Evolutionary conservation across 1,140 invertebrate genomes (phyloP), one percentile per base, ranked within the genome.

Genomic region (Camponotus vicinus): DNA sequence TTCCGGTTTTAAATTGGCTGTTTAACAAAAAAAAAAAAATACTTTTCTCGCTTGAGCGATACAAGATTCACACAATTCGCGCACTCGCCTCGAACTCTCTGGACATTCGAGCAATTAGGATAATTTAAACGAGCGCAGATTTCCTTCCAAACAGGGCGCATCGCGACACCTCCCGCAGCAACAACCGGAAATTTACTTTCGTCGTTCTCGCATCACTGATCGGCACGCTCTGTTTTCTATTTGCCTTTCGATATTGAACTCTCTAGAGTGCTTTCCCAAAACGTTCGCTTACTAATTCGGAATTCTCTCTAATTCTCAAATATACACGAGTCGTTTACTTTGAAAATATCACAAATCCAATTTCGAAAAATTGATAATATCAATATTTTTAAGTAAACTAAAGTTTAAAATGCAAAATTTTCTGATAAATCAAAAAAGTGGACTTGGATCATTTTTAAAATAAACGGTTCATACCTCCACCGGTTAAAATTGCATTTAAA

Each of bases 201-300:
- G 49, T 61, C 55, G 78, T 90, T 55, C 42, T 86, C 79, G 63
- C 67, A 66, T 40, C 66, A 67, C 63, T 63, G 66, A 73, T 88
- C 63, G 66, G 52, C 64, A 77, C 9, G 86, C 73, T 87, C 71
- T 52, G 71, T 78, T 84, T 87, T 85, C 59, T 49, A 3, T 21
- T 8, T 61, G 18, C 3, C 34, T 73, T 76, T 77, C 52, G 6
- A n/a, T 37, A 59, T 73, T 34, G 11, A 70, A 63, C 55, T 61
- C 55, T 61, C 70, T n/a, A 63, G 37, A 77, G 63, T 61, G 9
- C 9, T 9, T 61, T 45, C 27, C 57, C 2, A n/a, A 45, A 59
- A 78, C 11, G 9, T 15, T 37, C 7, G 59, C 5, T 40, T 27
- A 75, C 13, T 42, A 59, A n/a, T 76, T 63, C 55, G n/a, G 13